Evolutionary conservation across 1,140 invertebrate genomes (phyloP), one percentile per base, ranked within the genome.

Genomic region (Formica exsecta): DNA sequence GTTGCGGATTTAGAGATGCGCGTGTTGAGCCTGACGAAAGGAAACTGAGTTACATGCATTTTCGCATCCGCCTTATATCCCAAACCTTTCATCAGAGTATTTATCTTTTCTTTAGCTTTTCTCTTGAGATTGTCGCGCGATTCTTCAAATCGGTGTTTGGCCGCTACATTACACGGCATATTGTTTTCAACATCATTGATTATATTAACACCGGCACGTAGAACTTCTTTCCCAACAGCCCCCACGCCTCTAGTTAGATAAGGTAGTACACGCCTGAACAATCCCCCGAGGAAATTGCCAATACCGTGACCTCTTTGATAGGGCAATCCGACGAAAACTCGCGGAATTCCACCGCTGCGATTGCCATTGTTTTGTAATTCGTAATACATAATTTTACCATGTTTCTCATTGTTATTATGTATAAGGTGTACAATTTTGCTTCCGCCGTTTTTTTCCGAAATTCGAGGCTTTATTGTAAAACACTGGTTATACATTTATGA

Each of bases 31-130:
- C 1, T 7, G 16, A 0, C 29, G 5, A 57, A 13, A 2, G 51
- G 32, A 57, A 36, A 74, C 8, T 61, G 36, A 32, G 41, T n/a
- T 36, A 16, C 9, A 0, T 6, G 2, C 6, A 3, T 13, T 48
- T 64, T 44, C 5, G 59, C 25, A 0, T 25, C 0, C 11, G 9
- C 0, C 29, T 48, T 77, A 77, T 77, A 44, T 36, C 59, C 25
- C 9, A 25, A 64, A 0, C 16, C 4, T 1, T 19, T 44, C 41
- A 64, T 76, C 2, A 64, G 19, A 1, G 3, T 32, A 9, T 0
- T 76, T 32, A 62, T 62, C 48, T 75, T 75, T 61, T 75, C 54
- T 25, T 73, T 5, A 0, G n/a, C 54, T 57, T 74, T 59, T 74
- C 70, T 74, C 5, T 74, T 74, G 1, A 59, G 13, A 25, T 74